Evolutionary conservation across 2,113 vertebrate genomes (phyloP).

Genomic region (Ursus arctos): DNA sequence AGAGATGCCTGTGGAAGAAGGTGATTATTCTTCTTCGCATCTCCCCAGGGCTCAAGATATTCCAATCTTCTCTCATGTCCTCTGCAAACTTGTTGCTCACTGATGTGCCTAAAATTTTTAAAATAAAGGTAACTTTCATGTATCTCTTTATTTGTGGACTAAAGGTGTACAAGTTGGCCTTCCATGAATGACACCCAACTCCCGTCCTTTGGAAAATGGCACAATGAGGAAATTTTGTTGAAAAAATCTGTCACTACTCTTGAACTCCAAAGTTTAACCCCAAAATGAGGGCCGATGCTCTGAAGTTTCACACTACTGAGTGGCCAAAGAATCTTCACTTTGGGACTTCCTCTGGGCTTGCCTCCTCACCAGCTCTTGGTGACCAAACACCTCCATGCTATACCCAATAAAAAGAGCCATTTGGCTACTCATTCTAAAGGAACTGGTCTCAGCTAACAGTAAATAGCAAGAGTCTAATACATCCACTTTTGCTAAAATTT

Average conservation of each 20-base stretch:
- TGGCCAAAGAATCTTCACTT: background rate
- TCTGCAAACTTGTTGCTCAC: background rate
- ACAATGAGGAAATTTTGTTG: background rate
- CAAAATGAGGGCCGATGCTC: background rate
- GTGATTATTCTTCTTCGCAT: background rate
- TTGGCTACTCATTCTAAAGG: background rate
- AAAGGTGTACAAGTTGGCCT: background rate
- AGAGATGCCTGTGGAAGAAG: background rate
- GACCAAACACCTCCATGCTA: too few species aligned
- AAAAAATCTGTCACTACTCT: background rate
- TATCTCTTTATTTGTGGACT: background rate
- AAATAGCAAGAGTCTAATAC: background rate
- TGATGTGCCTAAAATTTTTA: background rate
- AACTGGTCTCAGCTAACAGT: background rate
- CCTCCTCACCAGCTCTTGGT: background rate
- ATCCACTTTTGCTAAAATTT: constrained; percentile 5
- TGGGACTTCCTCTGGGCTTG: background rate
- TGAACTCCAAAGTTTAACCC: background rate
- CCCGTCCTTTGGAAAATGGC: background rate
- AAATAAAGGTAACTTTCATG: background rate
- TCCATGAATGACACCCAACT: background rate
- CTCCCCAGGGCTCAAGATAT: background rate
- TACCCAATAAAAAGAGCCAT: background rate
- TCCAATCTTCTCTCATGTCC: background rate
- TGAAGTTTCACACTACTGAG: background rate